A percentile compares a stretch with the other conserved stretches of the same genome.
Conservation (phyloP, 2,797 vertebrate genomes). For the Anabas testudineus region DNA sequence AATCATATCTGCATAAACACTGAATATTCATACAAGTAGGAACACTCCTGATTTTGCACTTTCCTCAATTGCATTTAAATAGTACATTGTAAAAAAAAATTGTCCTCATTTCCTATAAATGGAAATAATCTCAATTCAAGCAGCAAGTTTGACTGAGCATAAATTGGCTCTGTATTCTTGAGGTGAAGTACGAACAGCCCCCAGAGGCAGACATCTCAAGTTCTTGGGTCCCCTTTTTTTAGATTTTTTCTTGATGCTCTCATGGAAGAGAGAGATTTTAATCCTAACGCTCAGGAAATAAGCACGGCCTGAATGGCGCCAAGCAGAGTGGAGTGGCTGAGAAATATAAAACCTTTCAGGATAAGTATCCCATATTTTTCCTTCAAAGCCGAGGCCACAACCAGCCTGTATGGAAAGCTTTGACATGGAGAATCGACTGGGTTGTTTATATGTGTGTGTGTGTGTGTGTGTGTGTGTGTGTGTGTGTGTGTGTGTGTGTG, state of each 20-base stretch:
- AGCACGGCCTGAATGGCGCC: constrained; percentile 46
- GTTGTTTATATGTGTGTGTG: neutral
- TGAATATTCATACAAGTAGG: constrained; percentile 65
- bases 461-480: constrained; percentile 1
- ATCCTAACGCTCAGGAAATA: constrained; percentile 64
- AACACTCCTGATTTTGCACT: constrained; percentile 17
- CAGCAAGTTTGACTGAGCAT: constrained; percentile 27
- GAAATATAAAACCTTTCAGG: constrained; percentile 63
- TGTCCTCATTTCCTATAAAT: constrained; percentile 46
- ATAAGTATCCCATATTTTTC: constrained; percentile 37
- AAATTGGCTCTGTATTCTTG: constrained; percentile 57
- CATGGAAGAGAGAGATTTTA: constrained; percentile 47
- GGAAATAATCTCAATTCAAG: constrained; percentile 40
- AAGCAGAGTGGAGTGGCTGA: constrained; percentile 37
- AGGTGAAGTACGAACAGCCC: constrained; percentile 56
- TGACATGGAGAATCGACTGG: constrained; percentile 30
- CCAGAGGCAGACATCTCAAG: constrained; percentile 48
- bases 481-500: constrained; percentile 2
- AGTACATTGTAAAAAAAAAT: constrained; percentile 37
- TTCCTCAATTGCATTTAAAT: constrained; percentile 36
- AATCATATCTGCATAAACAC: constrained; percentile 61
- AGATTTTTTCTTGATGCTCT: constrained; percentile 55
- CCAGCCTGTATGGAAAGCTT: constrained; percentile 29
- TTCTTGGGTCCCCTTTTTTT: constrained; percentile 61
- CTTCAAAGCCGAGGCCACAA: constrained; percentile 42